Conservation (phyloP, 2,113 vertebrate species). For the Elanoides forficatus region DNA sequence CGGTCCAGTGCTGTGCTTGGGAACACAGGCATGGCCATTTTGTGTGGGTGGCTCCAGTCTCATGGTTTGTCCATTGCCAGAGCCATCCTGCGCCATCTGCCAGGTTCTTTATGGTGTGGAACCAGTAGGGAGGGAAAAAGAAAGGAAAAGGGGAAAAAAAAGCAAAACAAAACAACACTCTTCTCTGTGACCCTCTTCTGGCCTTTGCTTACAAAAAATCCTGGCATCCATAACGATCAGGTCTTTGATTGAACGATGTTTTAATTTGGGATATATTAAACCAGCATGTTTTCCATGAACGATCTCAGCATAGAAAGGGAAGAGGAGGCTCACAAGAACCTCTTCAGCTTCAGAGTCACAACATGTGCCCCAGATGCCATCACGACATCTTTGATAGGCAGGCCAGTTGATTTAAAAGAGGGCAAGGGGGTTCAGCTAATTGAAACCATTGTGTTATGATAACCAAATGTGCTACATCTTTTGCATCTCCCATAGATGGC, state of each 20-base stretch:
- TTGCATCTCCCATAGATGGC: slow-evolving; percentile 25
- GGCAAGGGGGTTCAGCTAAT: not conserved
- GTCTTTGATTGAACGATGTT: not conserved
- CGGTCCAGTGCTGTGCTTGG: not conserved
- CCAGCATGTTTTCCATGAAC: not conserved
- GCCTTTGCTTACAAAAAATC: not conserved
- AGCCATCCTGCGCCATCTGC: not conserved
- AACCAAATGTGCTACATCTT: slow-evolving; percentile 40
- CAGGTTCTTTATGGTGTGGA: not conserved
- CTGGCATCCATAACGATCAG: not conserved
- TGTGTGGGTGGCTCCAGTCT: no score
- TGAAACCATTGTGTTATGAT: slow-evolving; percentile 10
- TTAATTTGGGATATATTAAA: slow-evolving; percentile 30
- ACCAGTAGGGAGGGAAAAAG: not conserved
- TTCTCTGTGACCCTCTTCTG: not conserved
- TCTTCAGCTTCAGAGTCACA: not conserved
- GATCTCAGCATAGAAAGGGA: not conserved
- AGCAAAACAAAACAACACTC: not conserved
- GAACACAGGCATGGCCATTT: rapidly evolving
- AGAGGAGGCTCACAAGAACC: not conserved
- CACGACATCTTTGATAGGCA: not conserved
- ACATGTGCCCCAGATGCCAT: slow-evolving; percentile 13
- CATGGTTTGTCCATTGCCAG: not conserved
- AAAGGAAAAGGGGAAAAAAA: not conserved
- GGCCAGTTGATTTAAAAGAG: not conserved